These are phyloP conservation scores for Semnornis frantzii DNA, from an alignment of 2,113 vertebrate genomes.

Conservation along the genomic window DNA sequence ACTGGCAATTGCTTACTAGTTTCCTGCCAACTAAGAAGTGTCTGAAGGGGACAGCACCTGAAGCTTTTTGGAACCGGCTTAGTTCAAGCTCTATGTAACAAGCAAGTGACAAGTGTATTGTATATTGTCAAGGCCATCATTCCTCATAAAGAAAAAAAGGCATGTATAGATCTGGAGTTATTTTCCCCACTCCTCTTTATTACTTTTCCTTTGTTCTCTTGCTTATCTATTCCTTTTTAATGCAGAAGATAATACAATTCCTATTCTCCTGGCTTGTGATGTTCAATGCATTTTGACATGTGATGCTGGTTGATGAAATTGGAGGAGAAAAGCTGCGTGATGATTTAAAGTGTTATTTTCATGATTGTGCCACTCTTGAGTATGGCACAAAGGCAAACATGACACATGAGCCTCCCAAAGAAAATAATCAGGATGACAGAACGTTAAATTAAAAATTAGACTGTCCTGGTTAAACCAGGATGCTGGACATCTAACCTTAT, in stretches of 20 bases:
- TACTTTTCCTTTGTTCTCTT: constrained; percentile 57
- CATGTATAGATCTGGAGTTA: constrained; percentile 51
- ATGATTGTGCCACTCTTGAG: constrained; percentile 61
- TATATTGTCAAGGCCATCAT: constrained; percentile 29
- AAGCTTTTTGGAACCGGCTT: constrained; percentile 60
- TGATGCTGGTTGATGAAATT: constrained; percentile 64
- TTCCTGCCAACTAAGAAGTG: constrained; percentile 48
- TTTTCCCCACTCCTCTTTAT: constrained; percentile 33
- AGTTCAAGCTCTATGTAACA: constrained; percentile 20
- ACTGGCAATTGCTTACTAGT: constrained; percentile 43
- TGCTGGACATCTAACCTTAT: constrained; percentile 70
- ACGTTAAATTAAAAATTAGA: constrained; percentile 72
- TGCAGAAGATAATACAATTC: constrained; percentile 60
- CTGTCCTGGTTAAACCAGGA: constrained; percentile 62
- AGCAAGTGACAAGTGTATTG: constrained; percentile 55
- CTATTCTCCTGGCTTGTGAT: constrained; percentile 54
- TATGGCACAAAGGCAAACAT: constrained; percentile 57
- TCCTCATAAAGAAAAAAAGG: constrained; percentile 13
- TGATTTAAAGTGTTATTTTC: constrained; percentile 68
- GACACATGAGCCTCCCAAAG: constrained; percentile 43
- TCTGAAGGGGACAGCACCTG: constrained; percentile 67
- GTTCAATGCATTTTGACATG: constrained; percentile 66
- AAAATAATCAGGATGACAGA: constrained; percentile 69
- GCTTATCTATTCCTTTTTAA: constrained; percentile 60
- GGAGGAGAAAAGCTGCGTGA: constrained; percentile 67